These are phyloP conservation scores for Ceyx cyanopectus DNA, from an alignment of 2,113 vertebrate species.

Conservation along the genomic window DNA sequence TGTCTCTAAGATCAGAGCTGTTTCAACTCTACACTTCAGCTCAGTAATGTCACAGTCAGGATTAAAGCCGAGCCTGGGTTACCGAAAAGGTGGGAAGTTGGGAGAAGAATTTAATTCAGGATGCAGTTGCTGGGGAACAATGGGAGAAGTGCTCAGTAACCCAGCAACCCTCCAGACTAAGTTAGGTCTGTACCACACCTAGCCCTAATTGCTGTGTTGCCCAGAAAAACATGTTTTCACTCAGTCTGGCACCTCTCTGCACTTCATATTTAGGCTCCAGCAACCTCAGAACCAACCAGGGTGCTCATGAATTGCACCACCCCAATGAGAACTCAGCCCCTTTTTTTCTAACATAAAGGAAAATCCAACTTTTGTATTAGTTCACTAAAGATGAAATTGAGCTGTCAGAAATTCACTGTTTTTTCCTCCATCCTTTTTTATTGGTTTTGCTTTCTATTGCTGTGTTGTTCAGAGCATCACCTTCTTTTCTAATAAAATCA, in stretches of 20 bases:
- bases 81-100: not conserved
- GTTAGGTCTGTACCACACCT: not conserved
- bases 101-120: not conserved
- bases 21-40: not conserved
- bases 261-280: not conserved
- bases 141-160: not conserved
- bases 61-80: not conserved
- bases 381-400: not conserved
- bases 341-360: not conserved
- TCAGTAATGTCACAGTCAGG: not conserved
- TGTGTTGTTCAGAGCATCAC: not conserved
- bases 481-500: not conserved
- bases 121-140: not conserved
- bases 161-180: not conserved
- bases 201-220: not conserved
- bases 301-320: not conserved
- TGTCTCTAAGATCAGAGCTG: not conserved
- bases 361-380: not conserved
- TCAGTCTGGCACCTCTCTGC: not conserved
- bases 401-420: not conserved
- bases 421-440: too few species aligned
- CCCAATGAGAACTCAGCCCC: not conserved
- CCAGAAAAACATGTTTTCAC: not conserved
- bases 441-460: not conserved
- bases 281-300: not conserved